phyloP scores from a whole-genome alignment of 2,888 invertebrate genomes.

The Clusia tigrina region DNA sequence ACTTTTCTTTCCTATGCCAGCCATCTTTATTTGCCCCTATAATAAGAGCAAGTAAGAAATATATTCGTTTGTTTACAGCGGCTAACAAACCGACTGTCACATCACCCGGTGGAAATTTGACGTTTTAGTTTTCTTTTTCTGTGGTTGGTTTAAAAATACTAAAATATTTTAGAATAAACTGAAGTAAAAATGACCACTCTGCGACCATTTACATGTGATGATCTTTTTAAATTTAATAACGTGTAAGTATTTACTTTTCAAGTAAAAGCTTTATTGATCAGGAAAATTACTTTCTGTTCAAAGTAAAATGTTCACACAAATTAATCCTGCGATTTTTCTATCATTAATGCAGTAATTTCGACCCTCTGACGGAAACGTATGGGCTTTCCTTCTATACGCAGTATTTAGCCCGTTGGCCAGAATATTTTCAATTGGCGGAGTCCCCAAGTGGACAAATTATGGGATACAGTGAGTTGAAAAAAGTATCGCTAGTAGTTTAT shows the following conservation, averaged over 20 bases:
- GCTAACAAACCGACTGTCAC: neutral
- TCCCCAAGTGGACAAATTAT: slow-evolving; percentile 95
- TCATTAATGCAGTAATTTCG: slow-evolving; percentile 85
- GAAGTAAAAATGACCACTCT: slow-evolving; percentile 85
- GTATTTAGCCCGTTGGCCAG: slow-evolving; percentile 98
- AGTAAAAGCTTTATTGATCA: no score
- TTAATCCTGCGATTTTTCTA: slow-evolving; percentile 23
- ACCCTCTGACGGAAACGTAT: slow-evolving; percentile 97
- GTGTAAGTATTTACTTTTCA: slow-evolving; percentile 77
- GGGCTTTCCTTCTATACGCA: slow-evolving; percentile 96
- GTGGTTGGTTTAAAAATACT: neutral
- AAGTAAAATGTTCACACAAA: neutral
- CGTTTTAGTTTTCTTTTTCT: neutral
- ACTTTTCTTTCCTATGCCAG: no score
- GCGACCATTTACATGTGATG: slow-evolving; percentile 91
- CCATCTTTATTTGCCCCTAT: neutral
- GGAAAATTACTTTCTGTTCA: neutral
- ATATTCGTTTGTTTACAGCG: no score
- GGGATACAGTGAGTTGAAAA: slow-evolving; percentile 89
- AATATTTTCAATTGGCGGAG: slow-evolving; percentile 96
- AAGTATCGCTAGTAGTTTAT: neutral
- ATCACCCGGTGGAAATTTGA: neutral
- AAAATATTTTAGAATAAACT: neutral
- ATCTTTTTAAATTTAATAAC: slow-evolving; percentile 93
- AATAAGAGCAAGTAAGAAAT: neutral